Conservation (phyloP, 2,113 vertebrate species). For the Thamnaconus septentrionalis region DNA sequence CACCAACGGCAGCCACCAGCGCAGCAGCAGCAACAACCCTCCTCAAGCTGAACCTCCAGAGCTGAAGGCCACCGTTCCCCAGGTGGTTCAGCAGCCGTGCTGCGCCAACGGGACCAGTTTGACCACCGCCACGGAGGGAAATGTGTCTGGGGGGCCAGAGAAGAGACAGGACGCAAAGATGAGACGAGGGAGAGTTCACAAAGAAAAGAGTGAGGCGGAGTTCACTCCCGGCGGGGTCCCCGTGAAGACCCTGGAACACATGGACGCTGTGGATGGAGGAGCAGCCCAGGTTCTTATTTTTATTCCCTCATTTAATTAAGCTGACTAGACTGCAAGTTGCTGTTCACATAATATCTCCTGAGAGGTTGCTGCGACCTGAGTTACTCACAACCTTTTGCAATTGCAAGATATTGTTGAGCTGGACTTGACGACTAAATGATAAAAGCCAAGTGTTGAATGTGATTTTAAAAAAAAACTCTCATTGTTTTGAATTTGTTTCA, state of each 20-base stretch:
- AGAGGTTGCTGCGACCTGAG: too few relatives aligned
- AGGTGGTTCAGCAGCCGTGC: conserved; percentile 83
- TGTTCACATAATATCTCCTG: too few relatives aligned
- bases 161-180: conserved; percentile 74
- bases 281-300: conserved; percentile 50
- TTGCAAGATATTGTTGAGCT: too few relatives aligned
- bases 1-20: conserved; percentile 74
- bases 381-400: too few relatives aligned
- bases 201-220: conserved; percentile 41
- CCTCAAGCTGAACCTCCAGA: conserved; percentile 77
- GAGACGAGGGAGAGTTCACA: conserved; percentile 73
- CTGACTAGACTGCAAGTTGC: too few relatives aligned
- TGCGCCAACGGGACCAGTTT: conserved; percentile 76
- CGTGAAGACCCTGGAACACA: conserved; percentile 13
- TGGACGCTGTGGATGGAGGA: conserved; percentile 13
- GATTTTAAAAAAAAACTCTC: too few relatives aligned
- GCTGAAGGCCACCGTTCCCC: conserved; percentile 89
- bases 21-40: conserved; percentile 75
- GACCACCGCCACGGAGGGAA: conserved; percentile 39
- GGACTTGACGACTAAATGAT: too few relatives aligned
- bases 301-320: too few relatives aligned
- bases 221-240: conserved; percentile 6
- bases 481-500: too few relatives aligned
- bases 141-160: conserved; percentile 30
- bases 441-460: too few relatives aligned